Conservation (phyloP, 2,113 vertebrate species). For the Fulmarus glacialis region DNA sequence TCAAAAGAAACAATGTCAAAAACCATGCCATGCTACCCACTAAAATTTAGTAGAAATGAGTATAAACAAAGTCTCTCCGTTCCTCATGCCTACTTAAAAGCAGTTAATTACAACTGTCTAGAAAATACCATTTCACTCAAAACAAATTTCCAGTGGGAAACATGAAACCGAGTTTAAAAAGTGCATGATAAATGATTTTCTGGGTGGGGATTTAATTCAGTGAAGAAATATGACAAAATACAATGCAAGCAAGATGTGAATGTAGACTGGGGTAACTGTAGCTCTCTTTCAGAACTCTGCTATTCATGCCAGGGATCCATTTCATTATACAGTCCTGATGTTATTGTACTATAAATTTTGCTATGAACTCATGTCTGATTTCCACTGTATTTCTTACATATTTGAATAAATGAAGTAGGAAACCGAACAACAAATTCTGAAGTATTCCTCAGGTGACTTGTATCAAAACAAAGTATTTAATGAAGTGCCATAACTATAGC, state of each 20-base stretch:
- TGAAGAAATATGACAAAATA: background rate
- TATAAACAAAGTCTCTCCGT: background rate
- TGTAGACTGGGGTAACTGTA: background rate
- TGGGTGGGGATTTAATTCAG: background rate
- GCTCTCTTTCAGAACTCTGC: background rate
- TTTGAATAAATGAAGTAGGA: background rate
- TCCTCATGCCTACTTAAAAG: background rate
- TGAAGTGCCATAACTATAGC: background rate
- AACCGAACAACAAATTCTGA: background rate
- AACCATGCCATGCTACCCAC: background rate
- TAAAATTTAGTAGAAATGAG: background rate
- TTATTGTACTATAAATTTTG: background rate
- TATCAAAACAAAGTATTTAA: background rate
- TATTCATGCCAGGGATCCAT: background rate
- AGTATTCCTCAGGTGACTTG: background rate
- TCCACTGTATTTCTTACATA: background rate
- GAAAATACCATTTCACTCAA: background rate
- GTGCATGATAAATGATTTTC: background rate
- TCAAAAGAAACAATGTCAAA: conserved; percentile 1
- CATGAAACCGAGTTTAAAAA: background rate
- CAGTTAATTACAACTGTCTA: background rate
- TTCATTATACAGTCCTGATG: background rate
- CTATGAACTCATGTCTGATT: background rate
- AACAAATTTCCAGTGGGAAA: conserved; percentile 2
- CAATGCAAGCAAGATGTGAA: background rate